Evolutionary conservation across 2,113 vertebrate genomes (phyloP).

Genomic region (Trochalopteron elliotii): DNA sequence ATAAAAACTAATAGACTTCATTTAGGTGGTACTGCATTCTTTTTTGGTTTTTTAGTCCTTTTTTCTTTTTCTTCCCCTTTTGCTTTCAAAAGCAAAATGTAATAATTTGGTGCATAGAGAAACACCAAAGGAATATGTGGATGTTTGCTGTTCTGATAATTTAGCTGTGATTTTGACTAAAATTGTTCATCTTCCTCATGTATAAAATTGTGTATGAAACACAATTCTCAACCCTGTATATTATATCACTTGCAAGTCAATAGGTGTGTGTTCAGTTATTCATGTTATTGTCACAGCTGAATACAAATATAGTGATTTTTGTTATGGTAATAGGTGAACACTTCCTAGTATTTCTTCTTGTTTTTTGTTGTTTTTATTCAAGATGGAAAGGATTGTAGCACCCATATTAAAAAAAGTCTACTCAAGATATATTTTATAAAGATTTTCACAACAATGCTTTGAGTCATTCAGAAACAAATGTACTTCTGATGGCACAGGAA

Average conservation of each 20-base stretch:
- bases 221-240: neutral
- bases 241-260: neutral
- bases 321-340: neutral
- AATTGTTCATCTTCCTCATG: neutral
- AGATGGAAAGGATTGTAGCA: neutral
- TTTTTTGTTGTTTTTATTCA: neutral
- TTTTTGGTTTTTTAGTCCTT: neutral
- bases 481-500: neutral
- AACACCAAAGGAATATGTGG: neutral
- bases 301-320: neutral
- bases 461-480: neutral
- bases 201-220: neutral
- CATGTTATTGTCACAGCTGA: neutral
- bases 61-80: neutral
- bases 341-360: neutral
- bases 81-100: neutral
- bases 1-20: neutral
- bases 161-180: neutral
- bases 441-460: neutral
- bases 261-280: neutral
- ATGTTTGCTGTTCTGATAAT: neutral
- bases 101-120: neutral
- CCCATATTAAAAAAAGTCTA: neutral
- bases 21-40: neutral
- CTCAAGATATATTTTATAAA: neutral